Percentiles rank a stretch among this genome's conserved stretches.
These are phyloP conservation scores for Hirundichthys speculiger DNA, from an alignment of 2,113 vertebrate species.

Conservation along the genomic window DNA sequence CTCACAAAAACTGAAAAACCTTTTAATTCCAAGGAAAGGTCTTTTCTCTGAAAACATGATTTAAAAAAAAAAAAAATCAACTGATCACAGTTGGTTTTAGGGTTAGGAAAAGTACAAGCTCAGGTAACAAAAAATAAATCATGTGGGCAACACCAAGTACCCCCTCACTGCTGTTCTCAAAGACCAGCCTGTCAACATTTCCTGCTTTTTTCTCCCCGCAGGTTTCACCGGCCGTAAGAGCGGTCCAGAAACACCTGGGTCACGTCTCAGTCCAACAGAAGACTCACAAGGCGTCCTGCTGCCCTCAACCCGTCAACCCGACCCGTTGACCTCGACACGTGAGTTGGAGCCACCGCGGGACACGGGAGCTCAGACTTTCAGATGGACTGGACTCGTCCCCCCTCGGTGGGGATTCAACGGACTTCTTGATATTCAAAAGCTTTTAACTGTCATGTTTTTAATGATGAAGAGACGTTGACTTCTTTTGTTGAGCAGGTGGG, in stretches of 20 bases:
- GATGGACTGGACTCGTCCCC: constrained; percentile 33
- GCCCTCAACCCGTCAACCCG: constrained; percentile 16
- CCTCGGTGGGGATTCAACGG: constrained; percentile 39
- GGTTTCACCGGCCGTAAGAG: constrained; percentile 95
- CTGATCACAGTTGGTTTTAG: too few species aligned
- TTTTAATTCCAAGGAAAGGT: too few species aligned
- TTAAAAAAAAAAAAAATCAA: too few species aligned
- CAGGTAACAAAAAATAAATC: too few species aligned
- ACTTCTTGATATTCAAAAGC: constrained; percentile 66
- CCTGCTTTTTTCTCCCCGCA: constrained; percentile 58
- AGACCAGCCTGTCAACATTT: too few species aligned
- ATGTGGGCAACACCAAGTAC: too few species aligned
- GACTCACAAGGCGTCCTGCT: background rate
- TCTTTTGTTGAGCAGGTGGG: constrained; percentile 35
- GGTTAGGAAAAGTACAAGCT: too few species aligned
- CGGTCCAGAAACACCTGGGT: background rate
- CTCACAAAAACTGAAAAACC: too few species aligned
- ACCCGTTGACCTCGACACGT: background rate
- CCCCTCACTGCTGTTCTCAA: too few species aligned
- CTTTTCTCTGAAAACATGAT: too few species aligned
- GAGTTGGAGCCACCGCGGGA: constrained; percentile 17
- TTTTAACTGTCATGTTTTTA: constrained; percentile 57
- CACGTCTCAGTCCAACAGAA: constrained; percentile 60
- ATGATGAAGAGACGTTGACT: constrained; percentile 41
- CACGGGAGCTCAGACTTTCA: constrained; percentile 8